Evolutionary conservation across 2,888 invertebrate species (phyloP), one percentile per base, ranked within the genome.

Genomic region (Uropetala carovei): DNA sequence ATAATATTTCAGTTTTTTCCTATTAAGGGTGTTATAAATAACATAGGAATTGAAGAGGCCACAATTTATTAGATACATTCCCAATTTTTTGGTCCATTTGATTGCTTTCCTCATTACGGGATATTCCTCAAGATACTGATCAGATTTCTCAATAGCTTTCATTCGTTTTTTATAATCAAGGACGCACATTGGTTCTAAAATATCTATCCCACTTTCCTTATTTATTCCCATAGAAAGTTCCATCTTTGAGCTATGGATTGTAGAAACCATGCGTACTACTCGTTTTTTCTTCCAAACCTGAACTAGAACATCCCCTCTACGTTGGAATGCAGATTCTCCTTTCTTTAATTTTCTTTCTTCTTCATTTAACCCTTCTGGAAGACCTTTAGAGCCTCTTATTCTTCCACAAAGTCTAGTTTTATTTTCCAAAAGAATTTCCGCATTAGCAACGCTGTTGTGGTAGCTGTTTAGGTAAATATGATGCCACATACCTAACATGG

Each of bases 361-460:
- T 27, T 0, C 8, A 27, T 75, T 75, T 18, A 75, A 27, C n/a
- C 75, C n/a, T 75, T 75, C n/a, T 11, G 22, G 75, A 75, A 75
- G 75, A 75, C 75, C 75, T 75, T 22, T 9, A 22, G n/a, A n/a
- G n/a, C n/a, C 75, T 75, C 92, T 93, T 83, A 93, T 93, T 18
- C 93, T 94, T n/a, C 93, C 93, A 84, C 93, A 93, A 11, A 93
- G 92, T 93, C 93, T 92, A 56, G 93, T 92, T 93, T 93, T 92
- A 57, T 93, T 92, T 83, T 91, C 18, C 4, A 92, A 60, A 16
- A 93, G 82, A 68, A 89, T 92, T 92, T 93, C 60, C 58, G 93
- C 93, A 30, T 93, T 92, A 7, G 92, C 82, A 43, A 93, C 92
- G 92, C 93, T 93, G 64, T 93, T 92, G 83, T 93, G 92, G 92